Evolutionary conservation across 2,113 vertebrate species (phyloP), one percentile per base, ranked within the genome.

Genomic region (Tupaia chinensis): DNA sequence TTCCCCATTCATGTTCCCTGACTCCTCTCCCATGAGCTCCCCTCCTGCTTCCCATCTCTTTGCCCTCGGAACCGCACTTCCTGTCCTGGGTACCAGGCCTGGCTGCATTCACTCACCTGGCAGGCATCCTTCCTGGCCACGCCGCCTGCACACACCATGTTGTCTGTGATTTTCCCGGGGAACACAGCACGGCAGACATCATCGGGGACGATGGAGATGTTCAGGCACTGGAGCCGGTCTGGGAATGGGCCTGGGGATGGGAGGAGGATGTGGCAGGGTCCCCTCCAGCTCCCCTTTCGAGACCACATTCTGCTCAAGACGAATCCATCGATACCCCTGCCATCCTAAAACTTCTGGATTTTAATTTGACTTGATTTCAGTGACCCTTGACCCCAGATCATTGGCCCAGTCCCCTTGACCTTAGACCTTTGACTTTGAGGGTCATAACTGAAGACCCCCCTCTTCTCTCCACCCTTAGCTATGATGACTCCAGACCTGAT

Each of bases 211-310:
- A 95, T 94, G 82, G 94, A 74, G 74, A 97, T 63, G 44, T 91
- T 89, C 44, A 98, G 94, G 56, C 97, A 98, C 9, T 98, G 97
- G 20, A 97, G 97, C 44, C 10, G 83, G 87, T 98, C 97, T 2
- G 97, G 96, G 44, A 95, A 97, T 1, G 90, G 95, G 8, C 56
- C 97, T 98, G 80, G 14, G 15, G 58, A 56, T 5, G 66, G 56
- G 76, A 88, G 61, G 17, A 7, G 34, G 29, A 15, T 68, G 56
- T 20, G 22, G 0, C 3, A 9, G 66, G 11, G 8, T 5, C 25
- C 54, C 58, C 15, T 74, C 23, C 1, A 83, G 68, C 70, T 70
- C 32, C 65, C 68, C 60, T 23, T 56, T 34, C 19, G 44, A 17
- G 17, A 34, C n/a, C 23, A 34, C 27, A 1, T 14, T n/a, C 61